These are phyloP conservation scores for Dufourea novaeangliae DNA, from an alignment of 1,140 invertebrate species.

Conservation along the genomic window DNA sequence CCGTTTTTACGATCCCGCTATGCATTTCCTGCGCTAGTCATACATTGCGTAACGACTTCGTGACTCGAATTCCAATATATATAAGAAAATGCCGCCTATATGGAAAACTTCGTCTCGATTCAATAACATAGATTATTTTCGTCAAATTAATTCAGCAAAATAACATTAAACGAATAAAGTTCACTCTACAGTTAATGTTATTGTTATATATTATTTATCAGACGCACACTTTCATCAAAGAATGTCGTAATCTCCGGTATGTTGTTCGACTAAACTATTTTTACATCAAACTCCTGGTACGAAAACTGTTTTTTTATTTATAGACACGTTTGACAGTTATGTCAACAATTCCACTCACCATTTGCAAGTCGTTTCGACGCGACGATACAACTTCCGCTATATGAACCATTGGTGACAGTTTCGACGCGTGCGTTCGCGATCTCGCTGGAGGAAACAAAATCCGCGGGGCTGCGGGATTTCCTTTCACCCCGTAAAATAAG, in stretches of 20 bases:
- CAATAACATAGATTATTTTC: not conserved
- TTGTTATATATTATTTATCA: too few relatives aligned
- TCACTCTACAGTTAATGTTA: too few relatives aligned
- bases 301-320: too few relatives aligned
- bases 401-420: slow-evolving; percentile 80
- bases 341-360: slow-evolving; percentile 73
- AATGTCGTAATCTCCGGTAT: too few relatives aligned
- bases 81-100: not conserved
- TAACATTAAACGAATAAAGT: too few relatives aligned
- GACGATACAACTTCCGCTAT: slow-evolving; percentile 80
- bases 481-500: slow-evolving; percentile 19
- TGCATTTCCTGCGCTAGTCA: slow-evolving; percentile 42
- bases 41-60: slow-evolving; percentile 50
- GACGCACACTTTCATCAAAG: too few relatives aligned
- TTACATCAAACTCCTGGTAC: too few relatives aligned
- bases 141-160: slow-evolving; percentile 6
- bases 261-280: too few relatives aligned
- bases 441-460: not conserved
- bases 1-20: slow-evolving; percentile 48
- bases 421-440: slow-evolving; percentile 24
- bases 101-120: not conserved
- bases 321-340: too few relatives aligned
- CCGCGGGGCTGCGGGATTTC: not conserved
- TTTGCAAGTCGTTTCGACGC: slow-evolving; percentile 81
- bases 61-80: slow-evolving; percentile 44